A percentile compares a stretch with the other conserved stretches of the same genome.
Conservation (phyloP, 1,140 invertebrate species). For the Odontomachus brunneus region DNA sequence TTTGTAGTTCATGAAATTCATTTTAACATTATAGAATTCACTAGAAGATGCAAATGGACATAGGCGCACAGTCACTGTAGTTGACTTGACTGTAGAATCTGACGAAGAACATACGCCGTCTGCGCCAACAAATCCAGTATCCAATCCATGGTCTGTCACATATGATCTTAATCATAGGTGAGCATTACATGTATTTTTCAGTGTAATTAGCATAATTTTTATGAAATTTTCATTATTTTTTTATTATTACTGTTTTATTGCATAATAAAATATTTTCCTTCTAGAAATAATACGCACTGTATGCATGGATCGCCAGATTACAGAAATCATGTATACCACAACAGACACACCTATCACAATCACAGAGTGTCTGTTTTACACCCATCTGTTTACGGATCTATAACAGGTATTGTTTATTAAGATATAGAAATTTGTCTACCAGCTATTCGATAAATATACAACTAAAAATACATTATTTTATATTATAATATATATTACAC, state of each 20-base stretch:
- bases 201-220: not conserved
- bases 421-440: conserved; percentile 29
- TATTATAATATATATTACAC: not conserved
- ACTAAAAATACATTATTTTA: not conserved
- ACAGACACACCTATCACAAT: conserved; percentile 64
- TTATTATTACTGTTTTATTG: conserved; percentile 30
- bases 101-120: conserved; percentile 86
- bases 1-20: not conserved
- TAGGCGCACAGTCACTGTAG: conserved; percentile 85
- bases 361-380: conserved; percentile 69
- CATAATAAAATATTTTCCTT: conserved; percentile 61
- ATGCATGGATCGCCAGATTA: conserved; percentile 73
- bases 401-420: conserved; percentile 61
- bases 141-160: conserved; percentile 61
- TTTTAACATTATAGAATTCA: conserved; percentile 68
- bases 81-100: conserved; percentile 89
- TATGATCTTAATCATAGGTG: conserved; percentile 69
- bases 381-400: conserved; percentile 49
- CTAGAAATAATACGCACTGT: conserved; percentile 73
- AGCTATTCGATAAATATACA: conserved; percentile 1
- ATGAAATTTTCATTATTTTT: conserved; percentile 18
- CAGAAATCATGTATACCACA: conserved; percentile 63
- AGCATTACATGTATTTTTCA: conserved; percentile 25
- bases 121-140: conserved; percentile 61
- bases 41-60: conserved; percentile 69